Conservation (phyloP, 2,888 invertebrate species). For the Noctua janthina region DNA sequence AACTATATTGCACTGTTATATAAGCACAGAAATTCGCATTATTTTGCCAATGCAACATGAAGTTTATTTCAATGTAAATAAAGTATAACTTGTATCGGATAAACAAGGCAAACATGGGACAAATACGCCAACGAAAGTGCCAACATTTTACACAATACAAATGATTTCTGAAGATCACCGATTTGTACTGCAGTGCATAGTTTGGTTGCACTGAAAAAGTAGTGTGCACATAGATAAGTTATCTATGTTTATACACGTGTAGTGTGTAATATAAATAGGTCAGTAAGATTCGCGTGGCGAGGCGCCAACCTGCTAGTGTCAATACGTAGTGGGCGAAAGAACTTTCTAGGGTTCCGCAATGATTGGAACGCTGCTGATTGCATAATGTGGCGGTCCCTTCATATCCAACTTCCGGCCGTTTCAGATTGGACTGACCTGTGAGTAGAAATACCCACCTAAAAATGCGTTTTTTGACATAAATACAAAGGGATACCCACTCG, state of each 20-base stretch:
- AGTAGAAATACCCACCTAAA: neutral
- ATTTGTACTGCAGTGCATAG: neutral
- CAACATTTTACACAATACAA: neutral
- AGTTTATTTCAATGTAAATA: too few relatives aligned
- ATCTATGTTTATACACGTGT: constrained; percentile 49
- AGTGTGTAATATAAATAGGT: constrained; percentile 72
- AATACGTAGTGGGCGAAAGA: constrained; percentile 58
- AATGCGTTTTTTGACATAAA: neutral
- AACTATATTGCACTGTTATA: neutral
- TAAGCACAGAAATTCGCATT: neutral
- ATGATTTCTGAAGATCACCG: constrained; percentile 13
- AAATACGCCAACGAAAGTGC: too few relatives aligned
- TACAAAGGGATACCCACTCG: neutral
- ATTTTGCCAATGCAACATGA: too few relatives aligned
- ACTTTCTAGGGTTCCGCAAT: constrained; percentile 55
- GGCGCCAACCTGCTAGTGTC: constrained; percentile 74
- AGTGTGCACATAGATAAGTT: constrained; percentile 39
- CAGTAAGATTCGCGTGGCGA: constrained; percentile 70
- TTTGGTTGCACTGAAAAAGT: constrained; percentile 46
- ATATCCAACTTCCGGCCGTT: neutral
- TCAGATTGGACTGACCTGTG: neutral
- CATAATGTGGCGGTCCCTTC: neutral
- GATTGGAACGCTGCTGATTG: neutral
- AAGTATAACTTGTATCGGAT: too few relatives aligned
- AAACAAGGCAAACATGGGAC: too few relatives aligned